Base-by-base conservation (phyloP, 2,888 invertebrate species). In the Drosophila bunnanda region DNA sequence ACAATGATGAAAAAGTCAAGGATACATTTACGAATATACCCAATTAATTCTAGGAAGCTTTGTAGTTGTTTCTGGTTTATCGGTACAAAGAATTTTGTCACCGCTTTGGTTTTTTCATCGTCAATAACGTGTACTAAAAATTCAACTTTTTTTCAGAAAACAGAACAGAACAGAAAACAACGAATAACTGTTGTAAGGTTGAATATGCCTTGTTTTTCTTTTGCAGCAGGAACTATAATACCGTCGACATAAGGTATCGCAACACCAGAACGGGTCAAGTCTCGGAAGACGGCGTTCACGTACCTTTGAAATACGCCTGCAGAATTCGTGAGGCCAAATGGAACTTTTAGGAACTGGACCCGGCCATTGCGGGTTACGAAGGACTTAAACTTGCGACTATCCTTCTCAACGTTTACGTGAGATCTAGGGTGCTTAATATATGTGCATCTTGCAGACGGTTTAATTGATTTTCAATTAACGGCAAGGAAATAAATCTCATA, bases 321-420 rank as follows among this genome's bases (percentile, higher is more conserved):
- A 48, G 48, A 50, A 8, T 30, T 17, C 17, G 48, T 15, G 2
- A 36, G 36, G 15, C 15, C 36, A 36, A 36, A 36, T 5, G 8
- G 36, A 3, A 36, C 36, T 32, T 30, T 10, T 4, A 48, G n/a
- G 15, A 48, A 48, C 30, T 48, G 48, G 28, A 6, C 30, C n/a
- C 17, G 17, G 10, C 48, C 28, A 48, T 48, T 48, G 28, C 12
- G 48, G 6, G 48, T 48, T 28, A 48, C 28, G 12, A 48, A 48
- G 17, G 48, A 48, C 6, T 28, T 28, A 10, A 48, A 28, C n/a
- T 50, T 30, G 12, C 50, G 20, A 7, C 32, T 25, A 8, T 46
- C 44, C 25, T 25, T 1, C 2, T 46, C 25, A 15, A 46, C 44
- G 44, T n/a, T 46, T 4, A 46, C 25, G 15, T 46, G 1, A 46